These are phyloP conservation scores for Xylota segnis DNA, from an alignment of 2,888 invertebrate genomes.

Conservation along the genomic window DNA sequence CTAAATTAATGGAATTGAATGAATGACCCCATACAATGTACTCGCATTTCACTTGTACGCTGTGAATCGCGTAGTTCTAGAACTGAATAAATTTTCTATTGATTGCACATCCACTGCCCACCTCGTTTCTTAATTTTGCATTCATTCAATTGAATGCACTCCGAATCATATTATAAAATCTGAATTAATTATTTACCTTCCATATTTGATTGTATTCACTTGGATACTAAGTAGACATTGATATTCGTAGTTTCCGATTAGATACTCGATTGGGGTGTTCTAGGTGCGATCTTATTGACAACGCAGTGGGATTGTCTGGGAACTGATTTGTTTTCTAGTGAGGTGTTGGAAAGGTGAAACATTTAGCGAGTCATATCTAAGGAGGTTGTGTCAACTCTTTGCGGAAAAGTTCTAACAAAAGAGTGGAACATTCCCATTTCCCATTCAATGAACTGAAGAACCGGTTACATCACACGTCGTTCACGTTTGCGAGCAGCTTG, in stretches of 20 bases:
- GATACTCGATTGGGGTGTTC: not conserved
- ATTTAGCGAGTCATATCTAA: slow-evolving; percentile 6
- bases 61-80: not conserved
- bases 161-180: not conserved
- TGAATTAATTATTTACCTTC: slow-evolving; percentile 1
- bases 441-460: not conserved
- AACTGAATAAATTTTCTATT: not conserved
- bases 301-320: not conserved
- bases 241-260: not conserved
- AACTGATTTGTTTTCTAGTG: not conserved
- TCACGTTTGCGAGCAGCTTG: not conserved
- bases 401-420: not conserved
- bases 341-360: not conserved
- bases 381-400: not conserved
- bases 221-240: not conserved
- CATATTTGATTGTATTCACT: not conserved
- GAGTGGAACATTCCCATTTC: not conserved
- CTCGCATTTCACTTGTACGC: not conserved
- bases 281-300: not conserved
- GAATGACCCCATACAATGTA: not conserved
- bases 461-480: not conserved
- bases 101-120: not conserved
- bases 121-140: not conserved
- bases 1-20: not conserved
- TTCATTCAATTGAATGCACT: not conserved